phyloP scores from a whole-genome alignment of 92 coral and sea anemone genomes.

The Virgularia gustaviana region DNA sequence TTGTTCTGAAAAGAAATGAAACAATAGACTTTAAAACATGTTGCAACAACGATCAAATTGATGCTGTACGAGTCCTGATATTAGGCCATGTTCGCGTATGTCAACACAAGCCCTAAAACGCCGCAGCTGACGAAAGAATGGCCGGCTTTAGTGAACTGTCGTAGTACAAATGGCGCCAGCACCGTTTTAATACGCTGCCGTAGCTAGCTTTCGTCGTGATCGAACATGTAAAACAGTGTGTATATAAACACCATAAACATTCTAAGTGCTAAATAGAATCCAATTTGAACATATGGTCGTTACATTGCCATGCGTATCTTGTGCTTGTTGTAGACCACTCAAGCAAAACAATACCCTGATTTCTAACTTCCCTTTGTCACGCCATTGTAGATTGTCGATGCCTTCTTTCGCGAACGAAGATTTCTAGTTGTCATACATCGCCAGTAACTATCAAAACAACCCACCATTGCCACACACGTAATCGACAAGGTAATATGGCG shows the following conservation, averaged over 20 bases:
- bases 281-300: conserved; percentile 12
- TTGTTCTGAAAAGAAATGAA: conserved; percentile 8
- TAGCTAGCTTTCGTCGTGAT: too few relatives aligned
- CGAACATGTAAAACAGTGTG: background rate
- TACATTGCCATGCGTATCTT: conserved; percentile 4
- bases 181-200: background rate
- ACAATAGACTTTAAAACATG: background rate
- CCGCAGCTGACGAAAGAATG: conserved; percentile 34
- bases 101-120: conserved; percentile 38
- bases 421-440: too few relatives aligned
- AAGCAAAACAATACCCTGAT: conserved; percentile 19
- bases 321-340: conserved; percentile 11
- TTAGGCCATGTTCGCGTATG: conserved; percentile 20
- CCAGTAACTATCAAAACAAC: too few relatives aligned
- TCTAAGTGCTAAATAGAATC: conserved; percentile 20
- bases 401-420: background rate
- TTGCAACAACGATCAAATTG: background rate
- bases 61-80: too few relatives aligned
- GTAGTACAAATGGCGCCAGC: conserved; percentile 28
- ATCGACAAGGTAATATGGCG: too few relatives aligned
- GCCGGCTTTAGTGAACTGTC: conserved; percentile 11
- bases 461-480: too few relatives aligned
- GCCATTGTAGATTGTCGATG: background rate
- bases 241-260: background rate
- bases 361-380: too few relatives aligned